phyloP scores from a whole-genome alignment of 2,888 invertebrate genomes.

The Scotopteryx bipunctaria region DNA sequence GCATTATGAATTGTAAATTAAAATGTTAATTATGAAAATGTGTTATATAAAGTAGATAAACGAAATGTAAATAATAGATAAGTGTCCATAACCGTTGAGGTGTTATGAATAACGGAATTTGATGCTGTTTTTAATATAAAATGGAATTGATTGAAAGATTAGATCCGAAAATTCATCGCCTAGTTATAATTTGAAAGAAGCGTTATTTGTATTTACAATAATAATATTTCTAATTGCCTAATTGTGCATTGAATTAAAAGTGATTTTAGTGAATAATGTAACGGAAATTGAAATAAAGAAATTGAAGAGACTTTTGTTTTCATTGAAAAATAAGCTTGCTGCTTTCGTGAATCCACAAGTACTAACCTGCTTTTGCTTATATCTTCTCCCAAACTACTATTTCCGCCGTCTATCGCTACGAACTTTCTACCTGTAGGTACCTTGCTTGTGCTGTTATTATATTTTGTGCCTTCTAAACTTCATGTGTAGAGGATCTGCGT shows the following conservation, averaged over 20 bases:
- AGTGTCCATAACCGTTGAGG: constrained; percentile 9
- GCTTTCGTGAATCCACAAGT: too few species aligned
- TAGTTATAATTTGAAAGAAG: constrained; percentile 20
- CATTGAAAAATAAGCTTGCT: too few species aligned
- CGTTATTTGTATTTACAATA: constrained; percentile 34
- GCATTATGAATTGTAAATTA: constrained; percentile 27
- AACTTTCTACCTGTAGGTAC: too few species aligned
- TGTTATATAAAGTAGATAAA: constrained; percentile 34
- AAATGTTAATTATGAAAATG: constrained; percentile 33
- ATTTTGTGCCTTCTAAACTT: too few species aligned
- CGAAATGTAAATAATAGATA: constrained; percentile 27
- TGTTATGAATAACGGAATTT: neutral
- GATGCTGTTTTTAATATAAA: constrained; percentile 16
- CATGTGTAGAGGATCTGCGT: too few species aligned
- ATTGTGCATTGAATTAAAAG: constrained; percentile 58
- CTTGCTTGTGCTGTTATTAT: too few species aligned
- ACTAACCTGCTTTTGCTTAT: too few species aligned
- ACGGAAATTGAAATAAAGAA: constrained; percentile 46
- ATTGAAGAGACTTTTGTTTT: neutral
- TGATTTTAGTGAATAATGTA: constrained; percentile 58
- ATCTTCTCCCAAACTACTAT: too few species aligned
- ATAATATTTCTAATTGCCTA: too few species aligned
- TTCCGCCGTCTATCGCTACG: too few species aligned
- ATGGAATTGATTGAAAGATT: constrained; percentile 25
- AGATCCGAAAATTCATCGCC: constrained; percentile 11